These are phyloP conservation scores for Prunella himalayana DNA, from an alignment of 2,113 vertebrate species.

Conservation along the genomic window DNA sequence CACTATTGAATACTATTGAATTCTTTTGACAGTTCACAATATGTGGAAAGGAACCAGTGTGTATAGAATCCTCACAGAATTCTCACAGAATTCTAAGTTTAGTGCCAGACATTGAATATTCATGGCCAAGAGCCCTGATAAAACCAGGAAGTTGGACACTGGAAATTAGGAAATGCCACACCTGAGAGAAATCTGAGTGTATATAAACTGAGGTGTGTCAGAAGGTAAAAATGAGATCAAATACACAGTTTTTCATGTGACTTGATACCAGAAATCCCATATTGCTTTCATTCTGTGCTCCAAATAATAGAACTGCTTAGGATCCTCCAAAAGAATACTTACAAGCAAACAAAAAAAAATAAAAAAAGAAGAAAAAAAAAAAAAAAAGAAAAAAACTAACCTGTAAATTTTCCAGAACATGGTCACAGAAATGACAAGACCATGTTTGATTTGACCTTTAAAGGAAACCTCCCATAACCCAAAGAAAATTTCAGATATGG, in stretches of 20 bases:
- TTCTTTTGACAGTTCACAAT: neutral
- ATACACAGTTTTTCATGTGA: neutral
- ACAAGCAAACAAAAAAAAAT: neutral
- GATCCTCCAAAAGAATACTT: neutral
- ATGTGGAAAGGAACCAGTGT: neutral
- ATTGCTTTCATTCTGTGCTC: neutral
- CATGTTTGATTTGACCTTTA: neutral
- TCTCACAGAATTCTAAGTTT: neutral
- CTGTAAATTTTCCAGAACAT: neutral
- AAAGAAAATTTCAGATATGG: neutral
- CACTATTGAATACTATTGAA: neutral
- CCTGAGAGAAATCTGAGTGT: neutral
- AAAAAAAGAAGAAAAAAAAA: neutral
- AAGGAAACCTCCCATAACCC: neutral
- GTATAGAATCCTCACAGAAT: neutral
- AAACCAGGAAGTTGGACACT: neutral
- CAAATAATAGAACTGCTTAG: neutral
- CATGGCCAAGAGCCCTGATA: neutral
- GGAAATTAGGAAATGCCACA: neutral
- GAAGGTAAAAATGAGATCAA: neutral
- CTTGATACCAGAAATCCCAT: neutral
- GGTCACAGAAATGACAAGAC: neutral
- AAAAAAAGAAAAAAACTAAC: too few relatives aligned
- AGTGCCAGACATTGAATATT: neutral
- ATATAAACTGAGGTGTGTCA: neutral